phyloP scores from a whole-genome alignment of 2,113 vertebrate genomes.

The Laterallus jamaicensis region DNA sequence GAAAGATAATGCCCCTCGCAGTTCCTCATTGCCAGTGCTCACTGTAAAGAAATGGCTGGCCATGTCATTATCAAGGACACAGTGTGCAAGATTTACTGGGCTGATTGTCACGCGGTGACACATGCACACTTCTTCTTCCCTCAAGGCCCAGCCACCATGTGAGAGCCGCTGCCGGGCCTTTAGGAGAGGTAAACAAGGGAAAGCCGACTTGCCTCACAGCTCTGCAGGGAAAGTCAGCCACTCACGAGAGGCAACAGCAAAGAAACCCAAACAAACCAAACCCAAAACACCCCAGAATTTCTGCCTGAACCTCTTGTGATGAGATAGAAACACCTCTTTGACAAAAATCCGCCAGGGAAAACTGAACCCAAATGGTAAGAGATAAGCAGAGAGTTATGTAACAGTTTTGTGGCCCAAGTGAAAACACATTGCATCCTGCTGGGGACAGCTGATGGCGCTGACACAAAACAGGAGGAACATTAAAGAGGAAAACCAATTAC shows the following conservation, averaged over 20 bases:
- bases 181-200: fast-evolving
- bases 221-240: neutral
- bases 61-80: neutral
- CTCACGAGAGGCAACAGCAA: fast-evolving
- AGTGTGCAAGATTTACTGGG: neutral
- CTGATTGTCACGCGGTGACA: neutral
- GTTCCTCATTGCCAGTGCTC: neutral
- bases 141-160: neutral
- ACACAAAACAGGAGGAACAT: neutral
- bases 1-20: neutral
- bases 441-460: neutral
- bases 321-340: neutral
- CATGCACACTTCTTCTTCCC: neutral
- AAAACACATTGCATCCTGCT: neutral
- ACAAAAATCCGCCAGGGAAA: neutral
- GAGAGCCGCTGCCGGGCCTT: fast-evolving
- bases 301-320: neutral
- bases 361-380: fast-evolving
- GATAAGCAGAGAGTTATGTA: neutral
- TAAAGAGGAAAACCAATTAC: conserved; percentile 8
- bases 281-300: neutral
- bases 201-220: neutral
- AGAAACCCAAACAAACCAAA: neutral
- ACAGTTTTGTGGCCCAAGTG: neutral
- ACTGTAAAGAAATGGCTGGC: neutral